phyloP scores from a whole-genome alignment of 2,113 vertebrate genomes.

The Eclectus roratus region DNA sequence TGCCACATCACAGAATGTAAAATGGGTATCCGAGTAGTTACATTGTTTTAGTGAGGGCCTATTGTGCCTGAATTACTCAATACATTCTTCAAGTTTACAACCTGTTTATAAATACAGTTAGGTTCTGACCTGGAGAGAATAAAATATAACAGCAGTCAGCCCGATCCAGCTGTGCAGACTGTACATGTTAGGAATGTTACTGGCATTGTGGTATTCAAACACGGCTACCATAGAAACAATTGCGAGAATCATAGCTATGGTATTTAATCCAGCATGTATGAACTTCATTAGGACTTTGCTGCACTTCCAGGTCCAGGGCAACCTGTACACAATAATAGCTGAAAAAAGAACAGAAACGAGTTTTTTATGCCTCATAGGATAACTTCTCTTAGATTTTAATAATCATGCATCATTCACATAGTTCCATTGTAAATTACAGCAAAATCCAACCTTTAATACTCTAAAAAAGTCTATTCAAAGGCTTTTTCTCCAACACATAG shows the following conservation, averaged over 20 bases:
- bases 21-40: neutral
- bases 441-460: neutral
- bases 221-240: slow-evolving; percentile 85
- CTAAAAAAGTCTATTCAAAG: neutral
- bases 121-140: slow-evolving; percentile 83
- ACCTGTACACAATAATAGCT: slow-evolving; percentile 86
- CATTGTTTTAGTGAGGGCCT: neutral
- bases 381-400: neutral
- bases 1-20: neutral
- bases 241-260: slow-evolving; percentile 80
- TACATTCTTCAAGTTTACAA: neutral
- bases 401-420: neutral
- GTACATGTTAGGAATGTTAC: slow-evolving; percentile 92
- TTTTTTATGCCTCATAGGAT: neutral
- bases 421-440: neutral
- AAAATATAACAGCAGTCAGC: slow-evolving; percentile 81
- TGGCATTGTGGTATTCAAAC: slow-evolving; percentile 88
- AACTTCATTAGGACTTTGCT: slow-evolving; percentile 93
- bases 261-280: slow-evolving; percentile 89
- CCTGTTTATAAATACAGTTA: slow-evolving; percentile 15
- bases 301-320: slow-evolving; percentile 95
- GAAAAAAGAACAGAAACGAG: slow-evolving; percentile 32
- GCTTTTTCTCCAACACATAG: neutral
- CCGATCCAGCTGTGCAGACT: slow-evolving; percentile 98
- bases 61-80: neutral